Percentiles rank a stretch among this genome's conserved stretches.
Conservation (phyloP, 1,140 invertebrate genomes). For the Nymphalis io region DNA sequence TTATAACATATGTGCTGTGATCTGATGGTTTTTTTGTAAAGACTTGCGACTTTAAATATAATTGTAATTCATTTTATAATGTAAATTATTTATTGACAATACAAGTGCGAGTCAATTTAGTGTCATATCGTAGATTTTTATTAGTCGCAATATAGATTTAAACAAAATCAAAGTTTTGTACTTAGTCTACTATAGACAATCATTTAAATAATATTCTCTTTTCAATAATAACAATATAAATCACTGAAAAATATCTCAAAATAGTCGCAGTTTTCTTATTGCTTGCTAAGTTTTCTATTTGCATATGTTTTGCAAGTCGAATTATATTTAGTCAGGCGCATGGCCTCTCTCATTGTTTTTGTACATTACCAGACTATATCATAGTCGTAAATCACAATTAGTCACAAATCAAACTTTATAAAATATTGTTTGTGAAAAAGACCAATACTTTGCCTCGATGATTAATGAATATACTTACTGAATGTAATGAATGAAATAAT, state of each 20-base stretch:
- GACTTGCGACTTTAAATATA: constrained; percentile 9
- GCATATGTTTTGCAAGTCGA: not conserved
- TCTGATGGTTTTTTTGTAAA: constrained; percentile 10
- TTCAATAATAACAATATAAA: not conserved
- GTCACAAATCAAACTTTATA: too few species aligned
- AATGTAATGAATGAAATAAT: not conserved
- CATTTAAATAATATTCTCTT: constrained; percentile 2
- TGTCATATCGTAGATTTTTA: constrained; percentile 20
- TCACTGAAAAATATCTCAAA: not conserved
- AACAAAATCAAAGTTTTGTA: not conserved
- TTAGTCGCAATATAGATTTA: constrained; percentile 19
- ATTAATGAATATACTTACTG: not conserved
- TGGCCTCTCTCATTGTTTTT: too few species aligned
- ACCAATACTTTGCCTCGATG: not conserved
- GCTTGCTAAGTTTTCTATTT: constrained; percentile 1
- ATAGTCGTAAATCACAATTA: too few species aligned
- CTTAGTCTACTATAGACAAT: constrained; percentile 1
- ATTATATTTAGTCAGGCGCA: constrained; percentile 1
- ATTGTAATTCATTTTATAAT: constrained; percentile 27
- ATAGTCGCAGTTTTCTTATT: constrained; percentile 6
- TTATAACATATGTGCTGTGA: constrained; percentile 24
- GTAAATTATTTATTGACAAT: constrained; percentile 21
- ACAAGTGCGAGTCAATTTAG: constrained; percentile 27
- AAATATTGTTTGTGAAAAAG: not conserved
- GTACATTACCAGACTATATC: too few species aligned